phyloP scores from a whole-genome alignment of 2,113 vertebrate genomes.

The Bufo bufo region DNA sequence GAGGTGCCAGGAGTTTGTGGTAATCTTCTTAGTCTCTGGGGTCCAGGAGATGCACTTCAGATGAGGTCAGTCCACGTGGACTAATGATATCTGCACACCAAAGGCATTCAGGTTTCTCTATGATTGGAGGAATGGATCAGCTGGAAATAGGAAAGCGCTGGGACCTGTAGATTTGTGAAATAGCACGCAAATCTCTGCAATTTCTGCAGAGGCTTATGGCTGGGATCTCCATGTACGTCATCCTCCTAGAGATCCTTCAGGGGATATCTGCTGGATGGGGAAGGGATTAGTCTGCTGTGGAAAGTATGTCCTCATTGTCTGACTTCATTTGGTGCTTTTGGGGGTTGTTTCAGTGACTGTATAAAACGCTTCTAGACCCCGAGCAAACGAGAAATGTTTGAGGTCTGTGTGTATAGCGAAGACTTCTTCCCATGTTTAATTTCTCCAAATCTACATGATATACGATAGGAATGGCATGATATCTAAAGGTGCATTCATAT shows the following conservation, averaged over 20 bases:
- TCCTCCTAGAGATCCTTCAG: not conserved
- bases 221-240: not conserved
- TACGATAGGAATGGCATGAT: no score
- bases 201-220: not conserved
- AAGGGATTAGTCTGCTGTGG: slow-evolving; percentile 64
- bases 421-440: no score
- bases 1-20: not conserved
- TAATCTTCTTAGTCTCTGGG: slow-evolving; percentile 17
- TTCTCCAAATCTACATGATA: no score
- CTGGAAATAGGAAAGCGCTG: not conserved
- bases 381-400: no score
- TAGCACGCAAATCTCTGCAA: not conserved
- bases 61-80: not conserved
- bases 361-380: not conserved
- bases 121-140: no score
- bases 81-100: not conserved
- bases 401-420: no score
- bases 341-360: not conserved
- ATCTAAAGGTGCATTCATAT: no score
- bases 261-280: not conserved
- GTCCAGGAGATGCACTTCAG: not conserved
- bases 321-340: not conserved
- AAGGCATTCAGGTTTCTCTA: not conserved
- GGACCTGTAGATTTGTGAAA: not conserved
- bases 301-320: slow-evolving; percentile 73